These are phyloP conservation scores for Noctua comes DNA, from an alignment of 2,888 invertebrate species.

Conservation along the genomic window DNA sequence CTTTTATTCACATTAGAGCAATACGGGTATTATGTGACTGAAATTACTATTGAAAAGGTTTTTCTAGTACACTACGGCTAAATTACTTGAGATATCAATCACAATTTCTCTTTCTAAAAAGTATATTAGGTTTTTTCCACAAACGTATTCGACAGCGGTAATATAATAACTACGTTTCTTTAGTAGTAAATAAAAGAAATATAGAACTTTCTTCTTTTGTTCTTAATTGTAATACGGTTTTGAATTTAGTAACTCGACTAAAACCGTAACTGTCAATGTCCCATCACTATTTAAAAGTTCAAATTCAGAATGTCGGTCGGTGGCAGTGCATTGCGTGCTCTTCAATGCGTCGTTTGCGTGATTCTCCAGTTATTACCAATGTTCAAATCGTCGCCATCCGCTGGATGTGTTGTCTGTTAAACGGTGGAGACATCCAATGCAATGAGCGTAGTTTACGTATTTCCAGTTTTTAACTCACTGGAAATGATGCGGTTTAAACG, in stretches of 20 bases:
- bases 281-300: constrained; percentile 48
- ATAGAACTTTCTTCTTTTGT: not conserved
- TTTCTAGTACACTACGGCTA: constrained; percentile 46
- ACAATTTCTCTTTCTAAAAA: constrained; percentile 52
- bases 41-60: constrained; percentile 54
- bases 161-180: constrained; percentile 25
- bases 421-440: constrained; percentile 54
- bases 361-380: constrained; percentile 71
- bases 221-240: not conserved
- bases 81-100: constrained; percentile 61
- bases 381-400: constrained; percentile 77
- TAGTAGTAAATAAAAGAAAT: not conserved
- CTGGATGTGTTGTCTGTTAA: constrained; percentile 60
- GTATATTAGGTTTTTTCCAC: constrained; percentile 43
- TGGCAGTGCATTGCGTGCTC: constrained; percentile 62
- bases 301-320: constrained; percentile 55
- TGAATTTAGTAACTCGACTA: constrained; percentile 7
- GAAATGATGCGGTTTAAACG: no score
- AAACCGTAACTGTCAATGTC: constrained; percentile 32
- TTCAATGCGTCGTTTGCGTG: constrained; percentile 73
- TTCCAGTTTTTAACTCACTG: no score
- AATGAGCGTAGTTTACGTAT: constrained; percentile 25
- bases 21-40: constrained; percentile 33
- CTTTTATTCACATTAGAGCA: constrained; percentile 44
- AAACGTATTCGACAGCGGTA: constrained; percentile 27